phyloP scores from a whole-genome alignment of 2,888 invertebrate species.

The Diarsia mendica region DNA sequence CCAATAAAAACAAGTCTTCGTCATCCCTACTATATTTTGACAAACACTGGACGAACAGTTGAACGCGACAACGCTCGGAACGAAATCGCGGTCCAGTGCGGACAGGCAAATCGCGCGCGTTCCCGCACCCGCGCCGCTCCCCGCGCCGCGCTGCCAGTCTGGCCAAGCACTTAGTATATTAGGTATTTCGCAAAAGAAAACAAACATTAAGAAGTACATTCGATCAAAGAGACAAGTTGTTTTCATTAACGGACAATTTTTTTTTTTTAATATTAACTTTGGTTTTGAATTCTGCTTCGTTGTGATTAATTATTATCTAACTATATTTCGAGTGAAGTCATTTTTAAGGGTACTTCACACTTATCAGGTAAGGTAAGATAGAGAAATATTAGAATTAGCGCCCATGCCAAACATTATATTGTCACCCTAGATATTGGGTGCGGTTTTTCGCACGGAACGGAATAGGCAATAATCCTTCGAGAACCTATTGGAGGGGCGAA shows the following conservation, averaged over 20 bases:
- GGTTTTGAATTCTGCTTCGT: slow-evolving; percentile 10
- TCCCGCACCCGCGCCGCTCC: too few relatives aligned
- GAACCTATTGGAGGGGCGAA: not conserved
- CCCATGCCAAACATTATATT: not conserved
- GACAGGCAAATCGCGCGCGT: too few relatives aligned
- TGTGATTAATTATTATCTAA: not conserved
- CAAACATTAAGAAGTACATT: not conserved
- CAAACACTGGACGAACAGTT: too few relatives aligned
- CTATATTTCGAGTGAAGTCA: not conserved
- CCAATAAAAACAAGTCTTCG: too few relatives aligned
- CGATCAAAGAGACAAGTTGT: slow-evolving; percentile 14
- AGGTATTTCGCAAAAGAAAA: not conserved
- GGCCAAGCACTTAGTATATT: too few relatives aligned
- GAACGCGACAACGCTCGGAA: too few relatives aligned
- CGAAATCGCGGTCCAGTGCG: too few relatives aligned
- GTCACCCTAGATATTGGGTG: not conserved
- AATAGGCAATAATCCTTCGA: not conserved
- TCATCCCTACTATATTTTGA: too few relatives aligned
- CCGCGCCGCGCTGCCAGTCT: too few relatives aligned
- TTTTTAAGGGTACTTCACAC: not conserved
- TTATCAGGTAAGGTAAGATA: not conserved
- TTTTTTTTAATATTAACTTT: slow-evolving; percentile 17
- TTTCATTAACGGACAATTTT: not conserved
- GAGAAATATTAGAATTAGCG: not conserved
- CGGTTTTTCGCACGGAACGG: not conserved